A percentile compares a stretch with the other conserved stretches of the same genome.
phyloP scores from a whole-genome alignment of 2,797 vertebrate species.

The Sebastiscus tertius region DNA sequence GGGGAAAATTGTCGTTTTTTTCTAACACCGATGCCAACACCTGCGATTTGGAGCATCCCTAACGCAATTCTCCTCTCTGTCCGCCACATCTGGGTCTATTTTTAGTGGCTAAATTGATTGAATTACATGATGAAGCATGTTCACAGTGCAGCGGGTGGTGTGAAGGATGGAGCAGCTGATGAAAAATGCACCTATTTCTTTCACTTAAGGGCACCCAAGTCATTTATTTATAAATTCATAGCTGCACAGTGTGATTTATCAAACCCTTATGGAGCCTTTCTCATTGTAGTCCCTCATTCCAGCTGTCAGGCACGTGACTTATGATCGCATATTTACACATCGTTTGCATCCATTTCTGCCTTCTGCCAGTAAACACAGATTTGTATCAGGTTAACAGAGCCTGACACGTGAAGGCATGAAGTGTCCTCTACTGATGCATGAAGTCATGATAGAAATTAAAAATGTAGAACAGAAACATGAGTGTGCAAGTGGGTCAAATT shows the following conservation, averaged over 20 bases:
- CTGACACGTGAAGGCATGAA: neutral
- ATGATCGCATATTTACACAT: constrained; percentile 21
- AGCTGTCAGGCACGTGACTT: constrained; percentile 2
- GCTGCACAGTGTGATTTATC: constrained; percentile 25
- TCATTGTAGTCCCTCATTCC: constrained; percentile 17
- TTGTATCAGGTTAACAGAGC: constrained; percentile 11
- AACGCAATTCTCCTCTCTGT: neutral
- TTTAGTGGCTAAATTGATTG: constrained; percentile 41
- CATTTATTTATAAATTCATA: constrained; percentile 23
- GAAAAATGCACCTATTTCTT: constrained; percentile 15
- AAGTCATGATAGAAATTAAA: neutral
- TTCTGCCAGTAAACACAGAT: constrained; percentile 3
- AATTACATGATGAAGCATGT: constrained; percentile 37
- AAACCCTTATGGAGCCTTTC: constrained; percentile 12
- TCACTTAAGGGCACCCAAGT: neutral
- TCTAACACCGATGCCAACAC: constrained; percentile 19
- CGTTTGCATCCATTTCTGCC: constrained; percentile 7
- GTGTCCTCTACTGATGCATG: neutral
- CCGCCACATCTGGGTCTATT: constrained; percentile 27
- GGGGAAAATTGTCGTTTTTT: constrained; percentile 42
- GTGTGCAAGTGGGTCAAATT: constrained; percentile 44
- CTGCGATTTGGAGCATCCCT: constrained; percentile 1
- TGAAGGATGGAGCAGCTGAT: constrained; percentile 22
- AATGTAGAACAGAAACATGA: neutral
- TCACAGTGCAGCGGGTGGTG: neutral